A percentile compares a stretch with the other conserved stretches of the same genome.
Evolutionary conservation across 1,140 invertebrate species (phyloP).

Genomic region (Drosophila asahinai): DNA sequence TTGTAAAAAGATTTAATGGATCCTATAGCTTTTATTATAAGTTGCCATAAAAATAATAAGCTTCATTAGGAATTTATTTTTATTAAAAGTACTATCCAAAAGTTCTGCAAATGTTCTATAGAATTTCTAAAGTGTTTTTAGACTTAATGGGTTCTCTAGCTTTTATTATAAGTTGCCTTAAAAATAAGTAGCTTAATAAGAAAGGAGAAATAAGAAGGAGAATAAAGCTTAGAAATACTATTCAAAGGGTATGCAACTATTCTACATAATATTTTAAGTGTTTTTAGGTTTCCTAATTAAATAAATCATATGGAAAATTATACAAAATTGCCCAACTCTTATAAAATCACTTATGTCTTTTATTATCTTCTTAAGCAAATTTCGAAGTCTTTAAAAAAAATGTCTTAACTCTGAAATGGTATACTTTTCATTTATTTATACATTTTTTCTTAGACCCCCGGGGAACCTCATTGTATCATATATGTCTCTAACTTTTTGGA

Average conservation of each 20-base stretch:
- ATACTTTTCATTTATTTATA: constrained; percentile 12
- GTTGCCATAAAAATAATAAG: neutral
- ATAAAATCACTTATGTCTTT: neutral
- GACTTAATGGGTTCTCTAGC: neutral
- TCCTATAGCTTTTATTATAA: too few species aligned
- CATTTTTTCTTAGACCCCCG: neutral
- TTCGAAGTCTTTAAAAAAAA: neutral
- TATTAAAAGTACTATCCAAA: neutral
- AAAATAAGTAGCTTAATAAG: neutral
- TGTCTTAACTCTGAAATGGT: neutral
- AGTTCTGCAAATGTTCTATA: neutral
- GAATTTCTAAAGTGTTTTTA: neutral
- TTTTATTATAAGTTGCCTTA: too few species aligned
- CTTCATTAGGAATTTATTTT: neutral
- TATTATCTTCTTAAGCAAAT: neutral
- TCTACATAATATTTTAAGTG: neutral
- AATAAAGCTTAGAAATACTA: neutral
- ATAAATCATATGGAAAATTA: too few species aligned
- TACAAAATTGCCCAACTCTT: neutral
- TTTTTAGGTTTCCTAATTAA: too few species aligned
- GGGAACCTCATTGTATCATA: neutral
- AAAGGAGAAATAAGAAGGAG: too few species aligned
- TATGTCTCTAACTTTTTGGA: neutral
- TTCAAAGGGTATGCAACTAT: neutral
- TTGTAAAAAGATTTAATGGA: neutral